phyloP scores from a whole-genome alignment of 2,113 vertebrate species.

The Myiagra hebetior region DNA sequence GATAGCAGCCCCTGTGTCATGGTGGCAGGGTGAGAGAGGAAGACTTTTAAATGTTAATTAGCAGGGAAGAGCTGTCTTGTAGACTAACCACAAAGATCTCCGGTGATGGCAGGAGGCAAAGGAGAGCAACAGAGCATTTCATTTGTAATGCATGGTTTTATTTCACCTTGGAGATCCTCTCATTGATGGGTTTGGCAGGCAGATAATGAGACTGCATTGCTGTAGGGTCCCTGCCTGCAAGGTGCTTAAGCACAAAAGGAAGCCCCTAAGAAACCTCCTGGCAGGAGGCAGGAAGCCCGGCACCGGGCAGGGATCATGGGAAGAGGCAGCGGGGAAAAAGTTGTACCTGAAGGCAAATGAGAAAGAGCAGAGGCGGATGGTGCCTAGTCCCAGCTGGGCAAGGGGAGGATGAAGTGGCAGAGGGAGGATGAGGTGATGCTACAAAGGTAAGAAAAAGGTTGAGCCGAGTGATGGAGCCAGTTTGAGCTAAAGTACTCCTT shows the following conservation, averaged over 20 bases:
- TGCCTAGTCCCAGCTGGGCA: not conserved
- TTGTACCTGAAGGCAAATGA: not conserved
- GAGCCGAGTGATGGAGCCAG: not conserved
- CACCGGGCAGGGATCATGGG: not conserved
- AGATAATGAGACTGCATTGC: conserved; percentile 39
- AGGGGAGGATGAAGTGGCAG: not conserved
- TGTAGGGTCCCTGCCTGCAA: not conserved
- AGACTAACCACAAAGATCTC: conserved; percentile 32
- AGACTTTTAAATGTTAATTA: conserved; percentile 63
- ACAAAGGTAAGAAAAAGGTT: not conserved
- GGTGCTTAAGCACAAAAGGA: conserved; percentile 33
- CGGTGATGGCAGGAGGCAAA: conserved; percentile 40
- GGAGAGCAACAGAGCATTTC: conserved; percentile 34
- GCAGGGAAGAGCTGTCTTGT: conserved; percentile 23
- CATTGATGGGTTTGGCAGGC: conserved; percentile 33
- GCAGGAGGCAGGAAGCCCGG: not conserved
- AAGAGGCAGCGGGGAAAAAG: not conserved
- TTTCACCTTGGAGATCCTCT: conserved; percentile 53
- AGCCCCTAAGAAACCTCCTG: not conserved
- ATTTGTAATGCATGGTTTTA: conserved; percentile 59
- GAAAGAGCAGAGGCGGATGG: not conserved
- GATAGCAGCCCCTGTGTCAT: not conserved
- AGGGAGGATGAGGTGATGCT: not conserved
- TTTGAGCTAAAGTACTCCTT: not conserved
- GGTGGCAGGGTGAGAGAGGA: conserved; percentile 7